These are phyloP conservation scores for Ardeotis arabs DNA, from an alignment of 2,113 vertebrate species.

Conservation along the genomic window DNA sequence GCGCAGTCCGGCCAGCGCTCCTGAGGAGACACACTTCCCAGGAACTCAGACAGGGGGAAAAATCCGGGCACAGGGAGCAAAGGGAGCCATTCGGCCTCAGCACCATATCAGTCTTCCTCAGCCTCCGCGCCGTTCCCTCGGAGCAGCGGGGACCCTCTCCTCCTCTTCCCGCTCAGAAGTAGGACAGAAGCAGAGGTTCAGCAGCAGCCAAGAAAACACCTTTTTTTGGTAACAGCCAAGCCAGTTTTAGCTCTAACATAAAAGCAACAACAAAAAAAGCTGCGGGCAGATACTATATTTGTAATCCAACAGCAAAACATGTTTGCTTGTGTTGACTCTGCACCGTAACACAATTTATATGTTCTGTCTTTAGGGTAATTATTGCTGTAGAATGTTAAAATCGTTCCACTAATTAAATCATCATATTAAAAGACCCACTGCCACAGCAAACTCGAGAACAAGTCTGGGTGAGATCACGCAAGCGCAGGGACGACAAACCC, in stretches of 20 bases:
- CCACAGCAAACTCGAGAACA: conserved; percentile 26
- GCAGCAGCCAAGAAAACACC: neutral
- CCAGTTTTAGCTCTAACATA: conserved; percentile 19
- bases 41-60: no score
- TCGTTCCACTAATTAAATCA: conserved; percentile 66
- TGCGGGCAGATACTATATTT: conserved; percentile 61
- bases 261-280: conserved; percentile 1
- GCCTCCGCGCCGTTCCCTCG: accelerated
- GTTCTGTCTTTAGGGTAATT: conserved; percentile 72
- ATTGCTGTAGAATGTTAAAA: conserved; percentile 72
- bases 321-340: conserved; percentile 69
- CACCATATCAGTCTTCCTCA: neutral
- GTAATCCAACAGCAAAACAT: conserved; percentile 61
- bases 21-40: neutral
- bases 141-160: neutral
- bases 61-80: no score
- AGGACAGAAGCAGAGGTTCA: neutral
- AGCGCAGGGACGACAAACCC: neutral
- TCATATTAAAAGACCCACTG: conserved; percentile 54
- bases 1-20: neutral
- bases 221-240: neutral
- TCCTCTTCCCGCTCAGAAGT: neutral
- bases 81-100: neutral
- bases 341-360: conserved; percentile 65
- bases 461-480: neutral